Base-by-base conservation (phyloP, 1,140 invertebrate species). In the Parapsyche elsis region DNA sequence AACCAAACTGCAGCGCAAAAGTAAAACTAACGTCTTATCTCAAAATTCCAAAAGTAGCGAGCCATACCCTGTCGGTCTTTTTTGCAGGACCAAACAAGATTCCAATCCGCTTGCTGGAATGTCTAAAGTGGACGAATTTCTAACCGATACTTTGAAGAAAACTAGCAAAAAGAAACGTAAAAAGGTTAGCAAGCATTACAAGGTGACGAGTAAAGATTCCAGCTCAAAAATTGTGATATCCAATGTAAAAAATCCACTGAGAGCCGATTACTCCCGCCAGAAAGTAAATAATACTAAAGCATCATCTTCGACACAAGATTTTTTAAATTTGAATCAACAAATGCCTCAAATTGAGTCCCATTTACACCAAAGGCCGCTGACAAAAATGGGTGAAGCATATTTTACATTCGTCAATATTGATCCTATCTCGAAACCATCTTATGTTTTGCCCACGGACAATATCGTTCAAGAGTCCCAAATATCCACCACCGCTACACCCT, bases 61-160 rank as follows among this genome's bases (percentile, higher is more conserved):
- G n/a, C 82, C 82, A 44, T 81, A 83, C 76, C 81, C 81, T 21
- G 79, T 83, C 7, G 79, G 81, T 26, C 64, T 83, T n/a, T 78
- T 83, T 59, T 83, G 59, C 59, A 61, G 79, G 38, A 79, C 70
- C 38, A 21, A 59, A n/a, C 23, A 45, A 23, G 49, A 75, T 2
- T 49, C 14, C 5, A 73, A 73, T 7, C 16, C 24, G 2, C 64
- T 67, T 5, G 16, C 16, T 12, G 53, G 19, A 57, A 1, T 10
- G 10, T 16, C 14, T 10, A 26, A 57, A 75, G 16, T n/a, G 38
- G 21, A 73, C 14, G 26, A 30, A 12, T n/a, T 14, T 4, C 53
- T 5, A 53, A 14, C 74, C 9, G 64, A 61, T 19, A 26, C 5
- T 4, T n/a, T 24, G 14, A 16, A 70, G 44, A 14, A 73, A 21